phyloP scores from a whole-genome alignment of 2,113 vertebrate species.

The Macroglossus sobrinus region DNA sequence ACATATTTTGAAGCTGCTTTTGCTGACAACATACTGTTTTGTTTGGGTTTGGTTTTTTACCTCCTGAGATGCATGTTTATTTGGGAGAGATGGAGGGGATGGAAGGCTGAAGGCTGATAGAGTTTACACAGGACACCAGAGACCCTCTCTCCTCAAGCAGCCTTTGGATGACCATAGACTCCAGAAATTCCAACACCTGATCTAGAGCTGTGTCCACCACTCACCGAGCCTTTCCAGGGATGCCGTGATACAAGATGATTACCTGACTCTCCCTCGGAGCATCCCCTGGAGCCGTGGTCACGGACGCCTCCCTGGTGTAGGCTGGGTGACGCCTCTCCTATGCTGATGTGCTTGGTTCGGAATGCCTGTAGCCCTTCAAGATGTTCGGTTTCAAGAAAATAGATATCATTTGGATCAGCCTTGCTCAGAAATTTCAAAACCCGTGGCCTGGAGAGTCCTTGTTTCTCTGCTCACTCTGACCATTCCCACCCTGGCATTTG shows the following conservation, averaged over 20 bases:
- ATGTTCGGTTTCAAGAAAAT: background rate
- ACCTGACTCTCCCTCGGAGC: background rate
- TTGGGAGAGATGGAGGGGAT: background rate
- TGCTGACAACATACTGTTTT: background rate
- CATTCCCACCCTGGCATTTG: background rate
- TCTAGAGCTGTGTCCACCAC: background rate
- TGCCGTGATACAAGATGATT: background rate
- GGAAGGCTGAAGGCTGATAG: background rate
- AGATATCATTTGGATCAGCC: background rate
- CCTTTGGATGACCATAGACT: background rate
- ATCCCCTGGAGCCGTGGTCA: no score
- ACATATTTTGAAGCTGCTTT: background rate
- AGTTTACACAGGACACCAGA: background rate
- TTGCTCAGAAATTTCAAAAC: background rate
- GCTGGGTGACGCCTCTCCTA: background rate
- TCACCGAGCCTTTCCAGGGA: background rate
- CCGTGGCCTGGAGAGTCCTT: background rate
- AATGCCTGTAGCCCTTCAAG: background rate
- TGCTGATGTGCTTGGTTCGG: background rate
- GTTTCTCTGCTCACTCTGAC: background rate
- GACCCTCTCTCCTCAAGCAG: background rate
- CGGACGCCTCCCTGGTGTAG: rapidly evolving
- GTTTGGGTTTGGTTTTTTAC: background rate
- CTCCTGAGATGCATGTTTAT: background rate
- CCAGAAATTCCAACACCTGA: background rate